Evolutionary conservation across 2,888 invertebrate species (phyloP).

Genomic region (Cacoxenus indagator): DNA sequence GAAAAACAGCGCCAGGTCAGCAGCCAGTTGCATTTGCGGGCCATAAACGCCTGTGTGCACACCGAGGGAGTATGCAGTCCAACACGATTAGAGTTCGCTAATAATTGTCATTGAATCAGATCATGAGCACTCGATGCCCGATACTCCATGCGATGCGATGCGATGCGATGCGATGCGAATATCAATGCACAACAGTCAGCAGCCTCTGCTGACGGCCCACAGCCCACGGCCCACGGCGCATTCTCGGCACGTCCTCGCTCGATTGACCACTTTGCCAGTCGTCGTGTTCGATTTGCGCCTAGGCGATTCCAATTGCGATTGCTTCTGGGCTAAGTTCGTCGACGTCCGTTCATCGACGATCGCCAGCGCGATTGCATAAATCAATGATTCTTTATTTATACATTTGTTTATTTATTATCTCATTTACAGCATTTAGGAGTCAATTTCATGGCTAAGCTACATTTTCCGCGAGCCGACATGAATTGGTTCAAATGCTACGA

Average conservation of each 20-base stretch:
- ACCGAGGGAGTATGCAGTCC: conserved; percentile 23
- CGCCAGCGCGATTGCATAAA: neutral
- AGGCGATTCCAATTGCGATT: neutral
- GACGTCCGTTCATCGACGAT: neutral
- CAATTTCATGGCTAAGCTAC: neutral
- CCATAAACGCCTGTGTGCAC: neutral
- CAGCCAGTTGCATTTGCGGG: neutral
- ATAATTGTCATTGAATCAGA: conserved; percentile 61
- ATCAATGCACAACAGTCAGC: neutral
- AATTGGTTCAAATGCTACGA: too few relatives aligned
- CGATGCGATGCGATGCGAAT: too few relatives aligned
- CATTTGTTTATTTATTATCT: neutral
- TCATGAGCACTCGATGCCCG: conserved; percentile 32
- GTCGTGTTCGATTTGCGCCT: conserved; percentile 39
- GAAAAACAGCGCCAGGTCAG: neutral
- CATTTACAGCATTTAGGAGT: neutral
- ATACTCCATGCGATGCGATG: too few relatives aligned
- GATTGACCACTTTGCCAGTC: neutral
- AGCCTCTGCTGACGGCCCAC: neutral
- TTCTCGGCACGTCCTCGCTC: neutral
- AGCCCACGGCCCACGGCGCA: neutral
- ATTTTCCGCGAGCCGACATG: neutral
- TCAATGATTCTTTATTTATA: neutral
- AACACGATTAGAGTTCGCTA: conserved; percentile 55
- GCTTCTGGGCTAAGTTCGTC: neutral